Percentiles rank a stretch among this genome's conserved stretches.
Conservation (phyloP, 2,113 vertebrate species). For the Myrmophylax atrothorax region DNA sequence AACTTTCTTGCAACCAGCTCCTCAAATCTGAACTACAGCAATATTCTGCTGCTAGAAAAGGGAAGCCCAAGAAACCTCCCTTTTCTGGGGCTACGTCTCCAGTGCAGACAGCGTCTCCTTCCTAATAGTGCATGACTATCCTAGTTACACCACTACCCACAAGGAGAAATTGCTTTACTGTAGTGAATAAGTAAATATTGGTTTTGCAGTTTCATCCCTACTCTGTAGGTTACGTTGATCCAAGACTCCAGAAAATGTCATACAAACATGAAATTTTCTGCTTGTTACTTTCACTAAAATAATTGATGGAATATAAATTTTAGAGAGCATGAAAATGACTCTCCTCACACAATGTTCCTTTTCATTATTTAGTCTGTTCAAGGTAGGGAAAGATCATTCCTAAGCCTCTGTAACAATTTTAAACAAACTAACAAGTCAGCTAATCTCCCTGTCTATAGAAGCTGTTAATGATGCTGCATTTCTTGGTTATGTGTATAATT, state of each 20-base stretch:
- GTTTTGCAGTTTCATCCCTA: constrained; percentile 5
- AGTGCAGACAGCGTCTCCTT: background rate
- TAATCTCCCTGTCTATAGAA: background rate
- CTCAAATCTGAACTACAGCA: background rate
- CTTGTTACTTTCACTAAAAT: constrained; percentile 29
- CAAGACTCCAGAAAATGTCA: constrained; percentile 33
- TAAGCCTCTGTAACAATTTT: background rate
- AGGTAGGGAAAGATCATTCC: background rate
- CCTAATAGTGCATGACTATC: background rate
- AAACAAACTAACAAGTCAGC: background rate
- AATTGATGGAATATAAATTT: constrained; percentile 17
- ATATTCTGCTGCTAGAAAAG: background rate
- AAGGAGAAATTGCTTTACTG: background rate
- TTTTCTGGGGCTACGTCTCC: background rate
- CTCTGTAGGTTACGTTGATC: constrained; percentile 19
- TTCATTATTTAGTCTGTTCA: constrained; percentile 29
- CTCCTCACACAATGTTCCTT: constrained; percentile 12
- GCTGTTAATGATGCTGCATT: background rate
- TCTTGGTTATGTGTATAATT: background rate
- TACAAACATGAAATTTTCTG: constrained; percentile 44
- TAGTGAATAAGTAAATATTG: background rate
- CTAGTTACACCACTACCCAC: background rate
- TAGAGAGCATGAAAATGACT: constrained; percentile 31
- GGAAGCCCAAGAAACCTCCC: background rate
- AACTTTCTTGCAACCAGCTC: background rate